Base-by-base conservation (phyloP, 1,140 invertebrate species). In the Drosophila bifasciata region DNA sequence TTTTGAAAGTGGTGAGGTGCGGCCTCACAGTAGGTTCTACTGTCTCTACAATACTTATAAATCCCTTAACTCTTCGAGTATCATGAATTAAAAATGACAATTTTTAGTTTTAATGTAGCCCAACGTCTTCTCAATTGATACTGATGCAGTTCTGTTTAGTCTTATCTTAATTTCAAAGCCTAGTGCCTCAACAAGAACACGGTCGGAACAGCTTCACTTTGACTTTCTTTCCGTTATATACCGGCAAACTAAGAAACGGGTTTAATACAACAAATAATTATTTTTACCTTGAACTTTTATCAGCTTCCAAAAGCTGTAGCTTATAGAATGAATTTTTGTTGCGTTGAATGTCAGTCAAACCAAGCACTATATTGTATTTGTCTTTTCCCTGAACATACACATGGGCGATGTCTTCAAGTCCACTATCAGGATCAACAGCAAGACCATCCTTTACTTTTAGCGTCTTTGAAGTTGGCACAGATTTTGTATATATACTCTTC, bases 281-380 rank as follows among this genome's bases (percentile, higher is more conserved):
- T 46, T 28, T 75, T 69, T 92, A 96, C 93, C 92, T 94, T 7
- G 94, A 93, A 40, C 91, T 91, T 16, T 91, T 93, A 90, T 99
- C 97, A 13, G 94, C 90, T 91, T 98, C 94, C 11, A 99, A 92
- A 36, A 99, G 91, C 92, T 99, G 98, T 28, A 99, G 69, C 92
- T 99, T 99, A 91, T 99, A 99, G 92, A 94, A 99, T 5, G 97
- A 98, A 92, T 99, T 99, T 80, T 96, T 97, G 50, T 96, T 95
- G 8, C 92, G 93, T 61, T 96, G 94, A 39, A 99, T 94, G 91
- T 99, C 97, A 1, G 97, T 97, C 69, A 96, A 92, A 17, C 96
- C 95, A 5, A 99, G 94, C 1, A 97, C 95, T 49, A 93, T 94
- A 36, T 94, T 96, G 89, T 95, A 98, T 71, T 96, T 95, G n/a